A percentile compares a stretch with the other conserved stretches of the same genome.
These are phyloP conservation scores for Polyergus mexicanus DNA, from an alignment of 1,140 invertebrate species.

Conservation along the genomic window DNA sequence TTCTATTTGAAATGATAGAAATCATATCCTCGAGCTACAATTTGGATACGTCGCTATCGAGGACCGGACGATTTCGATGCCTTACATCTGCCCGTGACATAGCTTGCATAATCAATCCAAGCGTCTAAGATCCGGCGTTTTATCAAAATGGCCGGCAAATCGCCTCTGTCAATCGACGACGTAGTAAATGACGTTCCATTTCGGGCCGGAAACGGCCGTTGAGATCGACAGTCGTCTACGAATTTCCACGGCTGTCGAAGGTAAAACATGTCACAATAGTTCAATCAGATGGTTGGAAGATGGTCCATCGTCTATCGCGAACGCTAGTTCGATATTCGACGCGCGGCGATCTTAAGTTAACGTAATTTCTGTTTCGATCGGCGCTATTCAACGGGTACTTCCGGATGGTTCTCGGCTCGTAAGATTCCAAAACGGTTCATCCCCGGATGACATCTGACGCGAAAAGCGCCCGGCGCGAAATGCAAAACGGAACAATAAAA, in stretches of 20 bases:
- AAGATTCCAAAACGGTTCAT: slow-evolving; percentile 58
- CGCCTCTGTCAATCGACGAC: background rate
- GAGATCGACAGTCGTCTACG: slow-evolving; percentile 17
- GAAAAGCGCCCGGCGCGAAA: slow-evolving; percentile 30
- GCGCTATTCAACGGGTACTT: slow-evolving; percentile 68
- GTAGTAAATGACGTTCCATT: slow-evolving; percentile 42
- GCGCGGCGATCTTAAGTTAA: slow-evolving; percentile 70
- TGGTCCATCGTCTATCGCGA: slow-evolving; percentile 25
- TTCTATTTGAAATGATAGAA: background rate
- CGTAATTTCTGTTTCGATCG: slow-evolving; percentile 79
- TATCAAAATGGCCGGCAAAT: slow-evolving; percentile 16
- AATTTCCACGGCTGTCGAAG: slow-evolving; percentile 53
- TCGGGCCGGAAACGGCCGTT: slow-evolving; percentile 39
- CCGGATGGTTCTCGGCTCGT: slow-evolving; percentile 48
- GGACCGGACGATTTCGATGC: slow-evolving; percentile 8
- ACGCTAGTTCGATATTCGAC: slow-evolving; percentile 74
- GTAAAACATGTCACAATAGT: slow-evolving; percentile 79
- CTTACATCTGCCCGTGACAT: background rate
- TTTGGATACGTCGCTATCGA: background rate
- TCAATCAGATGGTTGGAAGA: slow-evolving; percentile 80
- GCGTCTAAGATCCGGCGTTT: slow-evolving; percentile 38
- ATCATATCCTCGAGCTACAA: slow-evolving; percentile 12
- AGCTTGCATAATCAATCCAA: slow-evolving; percentile 52
- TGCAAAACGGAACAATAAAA: slow-evolving; percentile 54
- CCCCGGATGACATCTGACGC: slow-evolving; percentile 6